Evolutionary conservation across 2,888 invertebrate species (phyloP).

Genomic region (Molorchus minor): DNA sequence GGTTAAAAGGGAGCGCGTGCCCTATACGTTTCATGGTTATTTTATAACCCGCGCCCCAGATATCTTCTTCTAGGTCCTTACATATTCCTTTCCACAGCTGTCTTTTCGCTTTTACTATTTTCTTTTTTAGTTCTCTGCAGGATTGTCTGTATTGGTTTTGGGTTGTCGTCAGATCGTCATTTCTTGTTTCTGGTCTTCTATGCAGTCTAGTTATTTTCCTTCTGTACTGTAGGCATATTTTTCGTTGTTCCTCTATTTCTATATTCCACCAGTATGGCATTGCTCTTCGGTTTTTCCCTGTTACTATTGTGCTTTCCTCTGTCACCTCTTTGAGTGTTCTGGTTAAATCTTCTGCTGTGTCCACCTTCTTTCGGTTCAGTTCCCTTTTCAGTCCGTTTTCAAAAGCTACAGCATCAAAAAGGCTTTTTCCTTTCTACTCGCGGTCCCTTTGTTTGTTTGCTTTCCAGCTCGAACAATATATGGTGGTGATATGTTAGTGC

Average conservation of each 20-base stretch:
- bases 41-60: conserved; percentile 3
- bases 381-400: neutral
- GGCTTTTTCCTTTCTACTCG: neutral
- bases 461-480: neutral
- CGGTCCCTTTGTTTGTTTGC: neutral
- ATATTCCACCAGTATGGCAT: neutral
- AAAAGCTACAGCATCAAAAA: neutral
- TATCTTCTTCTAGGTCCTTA: neutral
- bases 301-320: neutral
- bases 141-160: neutral
- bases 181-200: no score
- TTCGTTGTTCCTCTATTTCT: no score
- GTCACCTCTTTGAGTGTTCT: neutral
- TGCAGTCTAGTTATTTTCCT: no score
- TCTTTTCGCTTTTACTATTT: neutral
- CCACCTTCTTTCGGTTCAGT: no score
- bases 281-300: neutral
- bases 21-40: neutral
- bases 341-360: no score
- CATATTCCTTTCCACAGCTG: neutral
- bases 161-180: no score
- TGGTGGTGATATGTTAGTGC: no score
- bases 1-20: neutral
- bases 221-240: no score
- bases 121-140: neutral